Conservation (phyloP, 2,888 invertebrate genomes). For the Agonopterix arenella region DNA sequence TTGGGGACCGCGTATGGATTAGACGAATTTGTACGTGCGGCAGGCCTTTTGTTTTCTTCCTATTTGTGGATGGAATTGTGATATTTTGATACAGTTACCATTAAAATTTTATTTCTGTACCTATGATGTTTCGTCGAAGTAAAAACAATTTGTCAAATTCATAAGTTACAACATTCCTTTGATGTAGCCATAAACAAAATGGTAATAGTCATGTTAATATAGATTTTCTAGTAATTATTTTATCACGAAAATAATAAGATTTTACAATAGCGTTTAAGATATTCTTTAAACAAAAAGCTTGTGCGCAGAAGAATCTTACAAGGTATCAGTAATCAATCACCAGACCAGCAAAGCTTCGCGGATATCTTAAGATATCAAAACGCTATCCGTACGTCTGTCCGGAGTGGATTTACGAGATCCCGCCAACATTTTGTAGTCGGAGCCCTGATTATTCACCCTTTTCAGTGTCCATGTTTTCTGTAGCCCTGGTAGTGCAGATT, state of each 20-base stretch:
- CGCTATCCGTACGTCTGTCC: conserved; percentile 38
- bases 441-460: conserved; percentile 64
- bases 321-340: conserved; percentile 31
- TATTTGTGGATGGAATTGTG: too few species aligned
- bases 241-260: too few species aligned
- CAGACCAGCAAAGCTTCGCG: conserved; percentile 17
- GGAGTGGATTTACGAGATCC: conserved; percentile 54
- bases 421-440: conserved; percentile 38
- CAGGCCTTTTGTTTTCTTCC: conserved; percentile 11
- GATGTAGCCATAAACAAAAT: too few species aligned
- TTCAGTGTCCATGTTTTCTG: conserved; percentile 30
- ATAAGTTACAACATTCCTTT: too few species aligned
- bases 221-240: too few species aligned
- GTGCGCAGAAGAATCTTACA: not conserved
- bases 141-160: too few species aligned
- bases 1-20: conserved; percentile 52
- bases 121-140: too few species aligned
- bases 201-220: too few species aligned
- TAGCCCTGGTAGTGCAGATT: conserved; percentile 25
- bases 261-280: too few species aligned
- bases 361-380: conserved; percentile 38
- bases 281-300: not conserved
- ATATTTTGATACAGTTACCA: too few species aligned
- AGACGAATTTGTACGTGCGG: conserved; percentile 69
- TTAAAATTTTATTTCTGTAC: too few species aligned